These are phyloP conservation scores for Listronotus bonariensis DNA, from an alignment of 1,140 invertebrate species.

Conservation along the genomic window DNA sequence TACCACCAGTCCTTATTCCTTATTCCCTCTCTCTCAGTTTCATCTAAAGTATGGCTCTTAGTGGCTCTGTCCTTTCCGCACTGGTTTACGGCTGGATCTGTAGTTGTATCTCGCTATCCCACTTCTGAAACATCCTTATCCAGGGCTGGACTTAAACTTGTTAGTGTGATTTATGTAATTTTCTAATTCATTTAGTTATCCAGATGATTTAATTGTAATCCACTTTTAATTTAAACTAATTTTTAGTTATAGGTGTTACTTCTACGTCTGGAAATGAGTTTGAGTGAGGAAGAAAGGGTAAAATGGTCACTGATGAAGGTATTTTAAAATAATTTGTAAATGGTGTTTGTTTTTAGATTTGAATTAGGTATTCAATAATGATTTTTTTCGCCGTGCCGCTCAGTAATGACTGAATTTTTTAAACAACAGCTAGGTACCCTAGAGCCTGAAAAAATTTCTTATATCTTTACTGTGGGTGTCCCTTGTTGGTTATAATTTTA, in stretches of 20 bases:
- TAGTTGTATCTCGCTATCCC: slow-evolving; percentile 5
- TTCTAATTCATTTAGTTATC: slow-evolving; percentile 28
- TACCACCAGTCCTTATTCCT: not conserved
- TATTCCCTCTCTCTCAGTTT: slow-evolving; percentile 1
- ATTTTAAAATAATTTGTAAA: no score
- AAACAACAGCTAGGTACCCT: no score
- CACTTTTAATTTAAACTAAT: slow-evolving; percentile 20
- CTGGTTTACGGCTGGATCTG: not conserved
- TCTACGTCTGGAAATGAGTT: no score
- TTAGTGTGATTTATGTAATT: slow-evolving; percentile 30
- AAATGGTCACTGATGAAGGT: no score
- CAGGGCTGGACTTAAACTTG: slow-evolving; percentile 21
- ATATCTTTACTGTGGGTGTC: no score
- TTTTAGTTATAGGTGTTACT: slow-evolving; percentile 12
- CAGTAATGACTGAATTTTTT: no score
- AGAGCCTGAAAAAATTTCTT: no score
- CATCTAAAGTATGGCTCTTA: not conserved
- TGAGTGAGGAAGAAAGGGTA: no score
- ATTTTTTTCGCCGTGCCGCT: no score
- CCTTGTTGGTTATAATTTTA: no score
- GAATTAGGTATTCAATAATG: no score
- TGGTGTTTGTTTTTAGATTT: no score
- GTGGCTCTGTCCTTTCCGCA: not conserved
- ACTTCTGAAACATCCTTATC: slow-evolving; percentile 15
- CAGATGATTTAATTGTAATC: slow-evolving; percentile 29